phyloP scores from a whole-genome alignment of 2,888 invertebrate genomes.

The Philereme vetulata region DNA sequence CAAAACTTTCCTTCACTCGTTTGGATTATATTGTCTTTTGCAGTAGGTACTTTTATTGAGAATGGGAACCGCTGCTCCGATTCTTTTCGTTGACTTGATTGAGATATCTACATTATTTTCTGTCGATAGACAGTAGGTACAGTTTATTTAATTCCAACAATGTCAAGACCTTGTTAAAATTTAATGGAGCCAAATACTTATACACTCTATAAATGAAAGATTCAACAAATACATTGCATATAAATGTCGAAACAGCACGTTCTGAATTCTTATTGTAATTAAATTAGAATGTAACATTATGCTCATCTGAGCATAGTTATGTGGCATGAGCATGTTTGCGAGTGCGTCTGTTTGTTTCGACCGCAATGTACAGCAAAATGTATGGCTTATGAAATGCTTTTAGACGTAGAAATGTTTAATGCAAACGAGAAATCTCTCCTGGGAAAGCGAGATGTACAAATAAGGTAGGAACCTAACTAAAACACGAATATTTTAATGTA shows the following conservation, averaged over 20 bases:
- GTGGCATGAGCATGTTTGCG: constrained; percentile 1
- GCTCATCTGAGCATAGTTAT: neutral
- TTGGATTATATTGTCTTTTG: neutral
- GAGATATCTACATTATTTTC: neutral
- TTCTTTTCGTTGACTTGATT: neutral
- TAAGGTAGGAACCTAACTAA: constrained; percentile 13
- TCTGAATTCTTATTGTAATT: constrained; percentile 28
- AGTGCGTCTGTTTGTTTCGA: constrained; percentile 21
- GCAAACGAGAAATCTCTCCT: constrained; percentile 16
- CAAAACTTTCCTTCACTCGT: constrained; percentile 2
- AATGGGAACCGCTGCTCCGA: neutral
- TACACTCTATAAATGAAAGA: constrained; percentile 17
- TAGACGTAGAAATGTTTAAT: constrained; percentile 22
- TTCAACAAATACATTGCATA: constrained; percentile 12
- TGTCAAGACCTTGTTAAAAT: constrained; percentile 8
- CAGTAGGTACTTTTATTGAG: neutral
- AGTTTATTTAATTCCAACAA: constrained; percentile 2
- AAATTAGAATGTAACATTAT: constrained; percentile 21
- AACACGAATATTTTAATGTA: constrained; percentile 26
- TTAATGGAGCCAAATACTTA: constrained; percentile 1
- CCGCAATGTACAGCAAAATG: constrained; percentile 8
- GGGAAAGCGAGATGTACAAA: constrained; percentile 9
- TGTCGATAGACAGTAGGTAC: neutral
- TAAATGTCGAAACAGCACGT: constrained; percentile 11
- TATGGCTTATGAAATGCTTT: constrained; percentile 11